These are phyloP conservation scores for Lanius collurio DNA, from an alignment of 2,113 vertebrate species.

Conservation along the genomic window DNA sequence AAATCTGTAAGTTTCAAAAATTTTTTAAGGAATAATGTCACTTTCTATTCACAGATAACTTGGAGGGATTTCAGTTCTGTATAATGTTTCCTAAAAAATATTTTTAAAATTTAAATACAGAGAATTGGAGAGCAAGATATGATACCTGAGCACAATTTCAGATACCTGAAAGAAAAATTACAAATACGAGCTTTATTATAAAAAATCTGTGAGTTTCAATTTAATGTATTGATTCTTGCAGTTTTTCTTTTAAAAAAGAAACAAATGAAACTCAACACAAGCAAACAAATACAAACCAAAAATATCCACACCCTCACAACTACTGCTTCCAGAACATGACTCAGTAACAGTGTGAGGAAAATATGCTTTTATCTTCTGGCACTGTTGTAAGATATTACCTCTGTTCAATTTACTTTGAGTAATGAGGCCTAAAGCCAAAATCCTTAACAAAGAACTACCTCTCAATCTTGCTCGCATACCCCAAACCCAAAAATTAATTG, in stretches of 20 bases:
- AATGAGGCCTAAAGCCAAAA: conserved; percentile 4
- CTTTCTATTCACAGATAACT: background rate
- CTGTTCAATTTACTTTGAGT: background rate
- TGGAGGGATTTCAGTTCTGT: background rate
- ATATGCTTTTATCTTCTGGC: background rate
- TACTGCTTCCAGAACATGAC: background rate
- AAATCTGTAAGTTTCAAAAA: background rate
- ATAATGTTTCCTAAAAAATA: background rate
- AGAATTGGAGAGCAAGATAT: background rate
- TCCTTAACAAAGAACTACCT: background rate
- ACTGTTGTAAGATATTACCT: background rate
- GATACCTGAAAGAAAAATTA: background rate
- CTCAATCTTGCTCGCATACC: background rate
- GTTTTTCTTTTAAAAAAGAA: background rate
- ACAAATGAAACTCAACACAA: background rate
- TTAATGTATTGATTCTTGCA: background rate
- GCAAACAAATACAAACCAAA: background rate
- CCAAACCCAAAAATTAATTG: background rate
- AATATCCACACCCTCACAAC: rapidly evolving
- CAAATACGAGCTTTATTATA: background rate
- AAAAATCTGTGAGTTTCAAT: background rate
- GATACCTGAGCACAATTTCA: background rate
- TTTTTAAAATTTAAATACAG: background rate
- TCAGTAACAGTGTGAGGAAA: background rate
- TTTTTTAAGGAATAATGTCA: background rate